These are phyloP conservation scores for Sylvilagus bachmani DNA, from an alignment of 2,113 vertebrate genomes.

Conservation along the genomic window DNA sequence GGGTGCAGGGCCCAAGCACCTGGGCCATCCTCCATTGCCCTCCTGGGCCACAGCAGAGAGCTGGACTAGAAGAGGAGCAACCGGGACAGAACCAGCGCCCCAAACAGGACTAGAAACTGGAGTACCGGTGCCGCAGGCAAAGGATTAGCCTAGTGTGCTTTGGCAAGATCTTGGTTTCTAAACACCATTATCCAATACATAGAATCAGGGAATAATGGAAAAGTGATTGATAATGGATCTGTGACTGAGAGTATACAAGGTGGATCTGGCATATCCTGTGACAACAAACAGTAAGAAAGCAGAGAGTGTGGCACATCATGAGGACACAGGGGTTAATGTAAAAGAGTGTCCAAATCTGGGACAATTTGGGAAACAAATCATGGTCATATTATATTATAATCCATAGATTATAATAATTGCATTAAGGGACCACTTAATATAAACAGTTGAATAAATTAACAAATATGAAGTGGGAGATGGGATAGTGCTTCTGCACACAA, in stretches of 20 bases:
- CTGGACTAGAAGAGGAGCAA: too few relatives aligned
- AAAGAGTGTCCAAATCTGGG: background rate
- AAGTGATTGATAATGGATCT: background rate
- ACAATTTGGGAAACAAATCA: background rate
- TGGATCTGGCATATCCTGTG: background rate
- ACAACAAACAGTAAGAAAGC: background rate
- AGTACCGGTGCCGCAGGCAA: too few relatives aligned
- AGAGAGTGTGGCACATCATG: fast-evolving
- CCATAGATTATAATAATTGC: background rate
- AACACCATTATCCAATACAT: background rate
- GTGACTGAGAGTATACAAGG: background rate
- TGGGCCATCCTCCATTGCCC: too few relatives aligned
- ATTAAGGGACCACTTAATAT: background rate
- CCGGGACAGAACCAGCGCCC: too few relatives aligned
- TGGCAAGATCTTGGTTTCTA: background rate
- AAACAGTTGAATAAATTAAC: background rate
- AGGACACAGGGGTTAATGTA: background rate
- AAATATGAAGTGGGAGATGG: background rate
- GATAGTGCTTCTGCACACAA: background rate
- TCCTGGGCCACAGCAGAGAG: too few relatives aligned
- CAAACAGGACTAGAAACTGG: too few relatives aligned
- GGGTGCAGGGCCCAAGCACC: too few relatives aligned
- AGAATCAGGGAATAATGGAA: background rate
- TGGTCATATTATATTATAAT: background rate
- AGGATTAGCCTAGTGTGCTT: too few relatives aligned